Conservation (phyloP, 1,140 invertebrate genomes). For the Glossosoma conforme region DNA sequence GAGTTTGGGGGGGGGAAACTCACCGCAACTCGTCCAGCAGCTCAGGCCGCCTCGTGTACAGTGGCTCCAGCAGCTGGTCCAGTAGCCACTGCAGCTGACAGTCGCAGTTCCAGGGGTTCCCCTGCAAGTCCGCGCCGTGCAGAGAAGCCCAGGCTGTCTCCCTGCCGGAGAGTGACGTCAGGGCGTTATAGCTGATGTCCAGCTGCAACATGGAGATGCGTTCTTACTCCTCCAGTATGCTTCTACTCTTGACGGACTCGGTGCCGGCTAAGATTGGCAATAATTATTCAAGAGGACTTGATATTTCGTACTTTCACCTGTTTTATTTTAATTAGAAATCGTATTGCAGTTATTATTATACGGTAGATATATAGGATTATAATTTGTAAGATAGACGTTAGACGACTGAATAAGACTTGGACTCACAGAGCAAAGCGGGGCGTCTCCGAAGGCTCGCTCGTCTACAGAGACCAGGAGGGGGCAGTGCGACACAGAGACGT, state of each 20-base stretch:
- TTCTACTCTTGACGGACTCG: no score
- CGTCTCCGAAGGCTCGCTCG: slow-evolving; percentile 41
- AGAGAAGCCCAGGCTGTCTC: slow-evolving; percentile 39
- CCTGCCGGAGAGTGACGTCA: slow-evolving; percentile 36
- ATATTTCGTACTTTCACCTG: no score
- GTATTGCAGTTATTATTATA: no score
- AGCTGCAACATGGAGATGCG: no score
- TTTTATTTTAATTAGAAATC: no score
- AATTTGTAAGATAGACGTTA: no score
- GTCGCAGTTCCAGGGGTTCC: slow-evolving; percentile 49
- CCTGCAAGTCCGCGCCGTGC: slow-evolving; percentile 45
- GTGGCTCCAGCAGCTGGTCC: slow-evolving; percentile 39
- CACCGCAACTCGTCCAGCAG: slow-evolving; percentile 45
- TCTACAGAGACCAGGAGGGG: slow-evolving; percentile 36
- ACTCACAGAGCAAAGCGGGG: slow-evolving; percentile 44
- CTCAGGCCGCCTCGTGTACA: slow-evolving; percentile 37
- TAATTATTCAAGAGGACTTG: no score
- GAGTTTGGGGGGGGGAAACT: neutral
- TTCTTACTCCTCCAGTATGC: no score
- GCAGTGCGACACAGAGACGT: slow-evolving; percentile 42
- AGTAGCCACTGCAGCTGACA: slow-evolving; percentile 49
- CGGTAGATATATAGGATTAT: no score
- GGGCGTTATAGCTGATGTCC: slow-evolving; percentile 48
- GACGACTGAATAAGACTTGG: no score
- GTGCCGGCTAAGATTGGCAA: no score